Conservation (phyloP, 2,113 vertebrate species). For the Ivindomyrus marchei region DNA sequence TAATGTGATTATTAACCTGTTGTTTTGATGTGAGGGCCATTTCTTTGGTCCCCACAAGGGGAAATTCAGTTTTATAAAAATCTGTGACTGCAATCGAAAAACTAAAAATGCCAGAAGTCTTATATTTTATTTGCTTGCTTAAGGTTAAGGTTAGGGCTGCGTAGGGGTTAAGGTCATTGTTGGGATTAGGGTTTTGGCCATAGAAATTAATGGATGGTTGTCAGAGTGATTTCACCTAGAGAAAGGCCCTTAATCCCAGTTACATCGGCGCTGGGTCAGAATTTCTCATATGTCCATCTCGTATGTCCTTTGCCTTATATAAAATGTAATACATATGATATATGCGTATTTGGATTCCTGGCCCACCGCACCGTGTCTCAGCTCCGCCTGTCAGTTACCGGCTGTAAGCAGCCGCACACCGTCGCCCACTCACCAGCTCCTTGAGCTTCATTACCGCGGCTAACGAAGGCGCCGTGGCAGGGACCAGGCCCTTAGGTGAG, state of each 20-base stretch:
- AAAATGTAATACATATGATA: neutral
- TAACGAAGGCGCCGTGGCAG: slow-evolving; percentile 33
- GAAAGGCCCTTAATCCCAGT: neutral
- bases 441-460: slow-evolving; percentile 31
- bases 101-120: neutral
- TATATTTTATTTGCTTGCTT: neutral
- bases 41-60: neutral
- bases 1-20: neutral
- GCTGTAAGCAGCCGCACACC: neutral
- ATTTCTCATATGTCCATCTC: neutral
- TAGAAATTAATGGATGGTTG: neutral
- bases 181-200: neutral
- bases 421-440: neutral
- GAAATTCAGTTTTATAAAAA: neutral
- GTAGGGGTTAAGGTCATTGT: neutral
- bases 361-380: neutral
- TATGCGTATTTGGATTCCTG: neutral
- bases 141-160: neutral
- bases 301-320: neutral
- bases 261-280: neutral
- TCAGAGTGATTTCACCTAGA: neutral
- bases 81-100: neutral
- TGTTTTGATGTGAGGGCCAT: neutral
- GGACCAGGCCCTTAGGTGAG: slow-evolving; percentile 39
- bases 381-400: neutral